These are phyloP conservation scores for Callipepla californica DNA, from an alignment of 2,113 vertebrate genomes.

Conservation along the genomic window DNA sequence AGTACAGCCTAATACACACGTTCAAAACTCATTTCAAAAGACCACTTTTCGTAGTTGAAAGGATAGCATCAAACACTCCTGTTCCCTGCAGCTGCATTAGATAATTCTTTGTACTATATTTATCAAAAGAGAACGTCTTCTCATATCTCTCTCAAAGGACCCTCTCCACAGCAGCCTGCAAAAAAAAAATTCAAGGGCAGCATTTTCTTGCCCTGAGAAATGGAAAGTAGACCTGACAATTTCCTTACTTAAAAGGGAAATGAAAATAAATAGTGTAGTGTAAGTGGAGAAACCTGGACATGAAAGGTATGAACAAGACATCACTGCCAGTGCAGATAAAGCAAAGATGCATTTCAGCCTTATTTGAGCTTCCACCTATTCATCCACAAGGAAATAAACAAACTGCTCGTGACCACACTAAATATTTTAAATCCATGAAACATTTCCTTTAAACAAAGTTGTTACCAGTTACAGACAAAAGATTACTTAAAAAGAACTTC, in stretches of 20 bases:
- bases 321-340: not conserved
- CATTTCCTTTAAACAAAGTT: not conserved
- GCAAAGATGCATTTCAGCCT: not conserved
- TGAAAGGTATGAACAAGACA: not conserved
- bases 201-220: not conserved
- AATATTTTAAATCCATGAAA: not conserved
- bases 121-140: not conserved
- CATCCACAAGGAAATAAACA: not conserved
- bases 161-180: not conserved
- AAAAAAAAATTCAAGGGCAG: not conserved
- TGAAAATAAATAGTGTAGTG: not conserved
- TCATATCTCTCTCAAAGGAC: slow-evolving; percentile 35
- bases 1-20: not conserved
- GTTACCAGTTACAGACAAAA: not conserved
- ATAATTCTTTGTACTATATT: not conserved
- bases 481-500: not conserved
- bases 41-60: not conserved
- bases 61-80: slow-evolving; percentile 5
- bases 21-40: not conserved
- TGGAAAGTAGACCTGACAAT: slow-evolving; percentile 2
- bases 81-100: not conserved
- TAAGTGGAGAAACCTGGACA: not conserved
- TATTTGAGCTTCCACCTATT: not conserved
- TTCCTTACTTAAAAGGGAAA: not conserved
- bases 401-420: not conserved